phyloP scores from a whole-genome alignment of 2,797 vertebrate species.

The Mycteria americana region DNA sequence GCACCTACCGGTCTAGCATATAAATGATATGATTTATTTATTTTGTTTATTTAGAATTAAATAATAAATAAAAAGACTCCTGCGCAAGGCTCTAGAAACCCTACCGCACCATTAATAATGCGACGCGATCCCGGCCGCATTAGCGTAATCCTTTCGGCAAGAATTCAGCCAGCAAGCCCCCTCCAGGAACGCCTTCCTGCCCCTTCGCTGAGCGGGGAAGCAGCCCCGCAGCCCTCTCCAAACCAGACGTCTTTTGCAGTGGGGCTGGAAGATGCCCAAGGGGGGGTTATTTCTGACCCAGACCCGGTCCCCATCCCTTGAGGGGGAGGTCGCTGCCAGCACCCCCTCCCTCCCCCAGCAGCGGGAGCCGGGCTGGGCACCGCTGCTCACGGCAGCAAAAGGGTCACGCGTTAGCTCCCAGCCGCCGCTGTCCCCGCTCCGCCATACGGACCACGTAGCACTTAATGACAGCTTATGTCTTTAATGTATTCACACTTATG shows the following conservation, averaged over 20 bases:
- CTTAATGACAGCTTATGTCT: background rate
- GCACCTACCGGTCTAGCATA: background rate
- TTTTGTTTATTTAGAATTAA: constrained; percentile 15
- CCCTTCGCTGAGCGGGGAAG: background rate
- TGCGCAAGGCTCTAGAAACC: background rate
- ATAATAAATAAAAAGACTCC: background rate
- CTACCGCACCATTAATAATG: background rate
- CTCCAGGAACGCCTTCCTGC: background rate
- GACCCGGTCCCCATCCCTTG: no score
- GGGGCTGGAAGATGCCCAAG: background rate
- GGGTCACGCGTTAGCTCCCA: background rate
- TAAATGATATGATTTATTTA: constrained; percentile 12
- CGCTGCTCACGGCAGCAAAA: background rate
- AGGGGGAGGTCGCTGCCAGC: background rate
- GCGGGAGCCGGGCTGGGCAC: fast-evolving
- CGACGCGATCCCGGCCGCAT: background rate
- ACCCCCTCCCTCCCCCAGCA: background rate
- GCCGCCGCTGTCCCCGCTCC: background rate
- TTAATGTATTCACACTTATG: background rate
- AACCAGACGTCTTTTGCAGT: fast-evolving
- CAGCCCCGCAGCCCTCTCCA: background rate
- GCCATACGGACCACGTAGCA: background rate
- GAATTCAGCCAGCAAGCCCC: background rate
- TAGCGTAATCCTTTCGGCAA: background rate
- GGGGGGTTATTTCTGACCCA: background rate